A percentile compares a stretch with the other conserved stretches of the same genome.
phyloP scores from a whole-genome alignment of 2,113 vertebrate species.

The Entelurus aequoreus region DNA sequence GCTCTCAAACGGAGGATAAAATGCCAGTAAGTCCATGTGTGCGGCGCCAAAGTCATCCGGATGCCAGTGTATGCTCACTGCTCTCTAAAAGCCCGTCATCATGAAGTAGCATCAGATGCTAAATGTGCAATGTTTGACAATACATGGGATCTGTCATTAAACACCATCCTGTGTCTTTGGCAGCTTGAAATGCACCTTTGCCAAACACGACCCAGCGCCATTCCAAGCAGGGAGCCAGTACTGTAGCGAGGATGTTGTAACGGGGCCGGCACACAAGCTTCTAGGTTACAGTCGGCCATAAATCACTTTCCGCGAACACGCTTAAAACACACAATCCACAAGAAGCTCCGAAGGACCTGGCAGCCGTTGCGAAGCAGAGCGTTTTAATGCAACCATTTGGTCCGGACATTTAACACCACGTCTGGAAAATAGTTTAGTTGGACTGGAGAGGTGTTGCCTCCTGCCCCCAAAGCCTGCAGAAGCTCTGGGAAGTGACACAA shows the following conservation, averaged over 20 bases:
- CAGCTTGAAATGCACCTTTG: constrained; percentile 29
- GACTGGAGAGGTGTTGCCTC: constrained; percentile 47
- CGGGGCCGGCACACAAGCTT: constrained; percentile 38
- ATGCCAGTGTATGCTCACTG: constrained; percentile 10
- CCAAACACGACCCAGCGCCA: constrained; percentile 35
- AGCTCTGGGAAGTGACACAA: constrained; percentile 12
- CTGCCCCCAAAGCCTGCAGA: constrained; percentile 19
- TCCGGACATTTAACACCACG: constrained; percentile 59
- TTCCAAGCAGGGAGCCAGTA: constrained; percentile 43
- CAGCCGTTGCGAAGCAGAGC: constrained; percentile 49
- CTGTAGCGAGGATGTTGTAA: constrained; percentile 33
- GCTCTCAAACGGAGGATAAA: constrained; percentile 33
- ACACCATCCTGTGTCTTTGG: constrained; percentile 21
- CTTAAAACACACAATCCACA: constrained; percentile 49
- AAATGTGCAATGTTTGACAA: not conserved
- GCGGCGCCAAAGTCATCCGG: constrained; percentile 26
- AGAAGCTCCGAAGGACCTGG: constrained; percentile 45
- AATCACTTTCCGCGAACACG: constrained; percentile 50
- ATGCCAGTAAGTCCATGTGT: constrained; percentile 32
- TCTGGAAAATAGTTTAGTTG: constrained; percentile 63
- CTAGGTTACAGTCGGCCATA: constrained; percentile 47
- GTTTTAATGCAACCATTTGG: constrained; percentile 47
- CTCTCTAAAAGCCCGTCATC: not conserved
- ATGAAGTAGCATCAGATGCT: not conserved
- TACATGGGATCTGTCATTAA: not conserved